These are phyloP conservation scores for Ochropleura leucogaster DNA, from an alignment of 2,888 invertebrate genomes.

Conservation along the genomic window DNA sequence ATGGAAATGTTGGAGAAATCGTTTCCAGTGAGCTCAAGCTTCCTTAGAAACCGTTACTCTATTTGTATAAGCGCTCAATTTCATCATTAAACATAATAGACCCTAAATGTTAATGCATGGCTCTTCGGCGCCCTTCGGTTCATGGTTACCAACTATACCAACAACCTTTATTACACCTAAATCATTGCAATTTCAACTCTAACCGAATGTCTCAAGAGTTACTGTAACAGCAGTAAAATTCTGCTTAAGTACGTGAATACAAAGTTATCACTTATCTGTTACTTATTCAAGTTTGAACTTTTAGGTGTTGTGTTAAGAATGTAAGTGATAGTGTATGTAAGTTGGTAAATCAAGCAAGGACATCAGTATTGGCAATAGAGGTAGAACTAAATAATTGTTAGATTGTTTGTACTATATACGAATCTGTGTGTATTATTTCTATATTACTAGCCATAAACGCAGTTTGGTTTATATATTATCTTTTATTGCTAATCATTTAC, in stretches of 20 bases:
- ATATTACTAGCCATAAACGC: slow-evolving; percentile 39
- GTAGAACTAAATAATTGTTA: slow-evolving; percentile 65
- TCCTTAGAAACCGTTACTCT: slow-evolving; percentile 41
- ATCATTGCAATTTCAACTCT: slow-evolving; percentile 38
- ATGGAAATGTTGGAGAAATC: slow-evolving; percentile 31
- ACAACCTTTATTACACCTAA: slow-evolving; percentile 15
- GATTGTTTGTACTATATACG: slow-evolving; percentile 63
- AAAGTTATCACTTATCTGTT: slow-evolving; percentile 26
- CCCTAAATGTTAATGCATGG: slow-evolving; percentile 67
- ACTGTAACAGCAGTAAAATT: slow-evolving; percentile 9
- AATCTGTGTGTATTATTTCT: slow-evolving; percentile 54
- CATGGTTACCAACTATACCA: slow-evolving; percentile 62
- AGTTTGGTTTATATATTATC: slow-evolving; percentile 47
- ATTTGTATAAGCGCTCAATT: slow-evolving; percentile 60
- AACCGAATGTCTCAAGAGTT: not conserved
- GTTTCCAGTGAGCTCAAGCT: slow-evolving; percentile 32
- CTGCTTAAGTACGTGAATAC: slow-evolving; percentile 48
- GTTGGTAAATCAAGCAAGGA: slow-evolving; percentile 63
- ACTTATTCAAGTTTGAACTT: slow-evolving; percentile 34
- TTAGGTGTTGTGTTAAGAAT: not conserved
- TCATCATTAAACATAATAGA: slow-evolving; percentile 67
- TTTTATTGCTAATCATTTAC: slow-evolving; percentile 39
- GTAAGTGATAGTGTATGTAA: not conserved
- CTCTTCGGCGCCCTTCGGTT: slow-evolving; percentile 66
- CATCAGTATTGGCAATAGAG: slow-evolving; percentile 62